A percentile compares a stretch with the other conserved stretches of the same genome.
phyloP scores from a whole-genome alignment of 2,797 vertebrate species.

The Eospalax fontanierii region DNA sequence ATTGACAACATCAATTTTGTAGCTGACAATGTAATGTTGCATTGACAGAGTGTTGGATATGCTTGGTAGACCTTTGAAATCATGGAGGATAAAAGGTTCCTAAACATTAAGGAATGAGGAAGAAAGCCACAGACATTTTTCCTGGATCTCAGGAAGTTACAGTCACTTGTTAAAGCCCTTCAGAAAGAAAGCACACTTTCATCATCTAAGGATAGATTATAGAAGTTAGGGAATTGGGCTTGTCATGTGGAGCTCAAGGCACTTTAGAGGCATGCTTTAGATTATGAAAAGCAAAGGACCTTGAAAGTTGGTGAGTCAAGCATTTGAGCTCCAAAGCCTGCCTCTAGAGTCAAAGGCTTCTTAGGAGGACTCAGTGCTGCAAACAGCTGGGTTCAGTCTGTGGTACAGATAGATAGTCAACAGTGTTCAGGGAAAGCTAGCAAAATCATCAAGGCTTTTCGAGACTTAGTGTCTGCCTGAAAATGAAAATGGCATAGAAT shows the following conservation, averaged over 20 bases:
- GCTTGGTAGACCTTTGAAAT: not conserved
- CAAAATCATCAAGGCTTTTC: not conserved
- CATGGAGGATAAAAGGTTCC: not conserved
- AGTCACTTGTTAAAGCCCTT: not conserved
- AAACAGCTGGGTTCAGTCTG: not conserved
- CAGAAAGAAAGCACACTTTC: not conserved
- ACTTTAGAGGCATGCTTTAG: not conserved
- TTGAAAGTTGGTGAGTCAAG: not conserved
- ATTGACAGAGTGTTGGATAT: not conserved
- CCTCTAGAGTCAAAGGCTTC: not conserved
- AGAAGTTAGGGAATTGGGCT: not conserved
- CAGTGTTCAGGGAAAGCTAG: not conserved
- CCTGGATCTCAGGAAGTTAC: not conserved
- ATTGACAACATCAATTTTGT: not conserved
- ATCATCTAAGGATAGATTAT: not conserved
- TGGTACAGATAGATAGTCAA: not conserved
- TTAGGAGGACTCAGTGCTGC: not conserved
- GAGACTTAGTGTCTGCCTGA: not conserved
- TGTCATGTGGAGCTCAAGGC: not conserved
- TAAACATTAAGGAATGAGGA: constrained; percentile 23
- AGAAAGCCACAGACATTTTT: not conserved
- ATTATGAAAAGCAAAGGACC: not conserved
- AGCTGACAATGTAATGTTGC: not conserved
- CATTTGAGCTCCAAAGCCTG: not conserved
- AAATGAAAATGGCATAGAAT: not conserved